These are phyloP conservation scores for Meloidogyne exigua DNA, from an alignment of 1,140 invertebrate genomes.

Conservation along the genomic window DNA sequence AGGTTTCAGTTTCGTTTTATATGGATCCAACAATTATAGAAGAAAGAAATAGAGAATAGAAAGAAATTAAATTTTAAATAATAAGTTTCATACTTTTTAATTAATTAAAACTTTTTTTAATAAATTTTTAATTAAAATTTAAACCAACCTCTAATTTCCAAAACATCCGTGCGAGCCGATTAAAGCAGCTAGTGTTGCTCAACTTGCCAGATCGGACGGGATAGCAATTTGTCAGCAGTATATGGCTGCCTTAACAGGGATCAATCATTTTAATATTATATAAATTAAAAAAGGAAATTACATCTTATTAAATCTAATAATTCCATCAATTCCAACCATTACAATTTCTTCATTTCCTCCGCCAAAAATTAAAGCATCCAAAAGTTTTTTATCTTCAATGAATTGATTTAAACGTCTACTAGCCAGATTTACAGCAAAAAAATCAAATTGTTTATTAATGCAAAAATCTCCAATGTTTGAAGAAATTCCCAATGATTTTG, in stretches of 20 bases:
- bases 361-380: slow-evolving; percentile 53
- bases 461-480: slow-evolving; percentile 39
- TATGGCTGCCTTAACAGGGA: too few species aligned
- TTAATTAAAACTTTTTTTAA: neutral
- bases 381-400: slow-evolving; percentile 29
- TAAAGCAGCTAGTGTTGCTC: too few species aligned
- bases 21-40: slow-evolving; percentile 2
- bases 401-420: neutral
- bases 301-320: slow-evolving; percentile 11
- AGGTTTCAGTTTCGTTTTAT: neutral
- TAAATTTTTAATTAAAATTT: too few species aligned
- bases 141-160: too few species aligned
- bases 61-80: neutral
- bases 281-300: too few species aligned
- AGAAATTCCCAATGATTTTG: slow-evolving; percentile 47
- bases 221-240: too few species aligned
- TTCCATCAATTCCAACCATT: slow-evolving; percentile 17
- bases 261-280: too few species aligned
- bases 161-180: too few species aligned
- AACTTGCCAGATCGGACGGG: too few species aligned
- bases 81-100: neutral
- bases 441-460: slow-evolving; percentile 19
- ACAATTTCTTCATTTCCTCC: slow-evolving; percentile 50
- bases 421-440: neutral
- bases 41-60: neutral